phyloP scores from a whole-genome alignment of 2,888 invertebrate species.

The Lissonota sp. region DNA sequence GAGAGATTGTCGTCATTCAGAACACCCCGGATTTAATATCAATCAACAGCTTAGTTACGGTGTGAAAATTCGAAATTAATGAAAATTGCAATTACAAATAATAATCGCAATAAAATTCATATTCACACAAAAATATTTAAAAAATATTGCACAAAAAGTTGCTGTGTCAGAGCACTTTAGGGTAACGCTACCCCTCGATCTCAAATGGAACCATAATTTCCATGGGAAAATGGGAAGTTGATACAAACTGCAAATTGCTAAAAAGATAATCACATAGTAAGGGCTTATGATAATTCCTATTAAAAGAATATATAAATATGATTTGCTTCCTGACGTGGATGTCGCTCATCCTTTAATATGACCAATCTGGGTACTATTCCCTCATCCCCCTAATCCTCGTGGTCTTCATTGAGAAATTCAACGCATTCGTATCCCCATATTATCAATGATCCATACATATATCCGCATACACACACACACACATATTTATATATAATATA shows the following conservation, averaged over 20 bases:
- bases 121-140: no score
- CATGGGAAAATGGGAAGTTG: not conserved
- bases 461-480: no score
- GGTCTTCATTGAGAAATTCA: slow-evolving; percentile 39
- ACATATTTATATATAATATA: slow-evolving; percentile 30
- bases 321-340: not conserved
- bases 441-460: slow-evolving; percentile 20
- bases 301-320: not conserved
- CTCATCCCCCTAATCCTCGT: slow-evolving; percentile 50
- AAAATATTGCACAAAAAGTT: no score
- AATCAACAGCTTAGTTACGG: no score
- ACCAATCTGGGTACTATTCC: not conserved
- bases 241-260: not conserved
- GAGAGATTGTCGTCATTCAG: no score
- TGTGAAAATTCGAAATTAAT: no score
- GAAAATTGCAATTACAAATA: no score
- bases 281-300: not conserved
- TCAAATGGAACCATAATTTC: slow-evolving; percentile 5
- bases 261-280: not conserved
- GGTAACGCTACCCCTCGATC: no score
- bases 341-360: not conserved
- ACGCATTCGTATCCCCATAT: slow-evolving; percentile 41
- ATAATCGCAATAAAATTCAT: no score
- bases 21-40: no score
- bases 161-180: no score